Evolutionary conservation across 2,797 vertebrate genomes (phyloP).

Genomic region (Odontamblyopus lacepedii): DNA sequence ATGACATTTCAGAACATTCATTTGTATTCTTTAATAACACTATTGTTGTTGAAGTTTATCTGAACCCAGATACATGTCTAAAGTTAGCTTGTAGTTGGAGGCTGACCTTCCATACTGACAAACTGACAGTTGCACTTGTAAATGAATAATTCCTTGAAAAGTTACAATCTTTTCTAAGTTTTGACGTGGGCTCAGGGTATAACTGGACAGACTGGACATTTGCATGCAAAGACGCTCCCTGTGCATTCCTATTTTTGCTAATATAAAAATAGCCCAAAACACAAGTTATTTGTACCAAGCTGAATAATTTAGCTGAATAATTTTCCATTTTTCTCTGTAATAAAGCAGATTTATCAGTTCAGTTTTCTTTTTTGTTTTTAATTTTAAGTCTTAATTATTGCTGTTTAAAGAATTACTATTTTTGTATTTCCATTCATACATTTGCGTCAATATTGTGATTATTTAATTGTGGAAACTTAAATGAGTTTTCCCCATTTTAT

Average conservation of each 20-base stretch:
- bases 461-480: too few relatives aligned
- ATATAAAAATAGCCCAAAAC: not conserved
- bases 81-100: not conserved
- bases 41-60: not conserved
- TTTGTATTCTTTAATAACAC: not conserved
- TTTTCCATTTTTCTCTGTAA: too few relatives aligned
- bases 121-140: constrained; percentile 1
- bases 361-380: too few relatives aligned
- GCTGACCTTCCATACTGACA: constrained; percentile 12
- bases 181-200: not conserved
- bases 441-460: too few relatives aligned
- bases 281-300: too few relatives aligned
- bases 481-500: too few relatives aligned
- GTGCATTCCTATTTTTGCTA: not conserved
- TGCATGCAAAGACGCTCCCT: not conserved
- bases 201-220: not conserved
- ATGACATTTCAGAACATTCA: not conserved
- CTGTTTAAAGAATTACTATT: too few relatives aligned
- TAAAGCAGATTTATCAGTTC: too few relatives aligned
- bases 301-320: too few relatives aligned
- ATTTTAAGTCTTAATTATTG: too few relatives aligned
- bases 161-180: not conserved
- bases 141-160: constrained; percentile 1
- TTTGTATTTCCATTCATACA: too few relatives aligned
- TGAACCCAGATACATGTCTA: not conserved